These are phyloP conservation scores for Teleogryllus occipitalis DNA, from an alignment of 1,140 invertebrate genomes.

Conservation along the genomic window DNA sequence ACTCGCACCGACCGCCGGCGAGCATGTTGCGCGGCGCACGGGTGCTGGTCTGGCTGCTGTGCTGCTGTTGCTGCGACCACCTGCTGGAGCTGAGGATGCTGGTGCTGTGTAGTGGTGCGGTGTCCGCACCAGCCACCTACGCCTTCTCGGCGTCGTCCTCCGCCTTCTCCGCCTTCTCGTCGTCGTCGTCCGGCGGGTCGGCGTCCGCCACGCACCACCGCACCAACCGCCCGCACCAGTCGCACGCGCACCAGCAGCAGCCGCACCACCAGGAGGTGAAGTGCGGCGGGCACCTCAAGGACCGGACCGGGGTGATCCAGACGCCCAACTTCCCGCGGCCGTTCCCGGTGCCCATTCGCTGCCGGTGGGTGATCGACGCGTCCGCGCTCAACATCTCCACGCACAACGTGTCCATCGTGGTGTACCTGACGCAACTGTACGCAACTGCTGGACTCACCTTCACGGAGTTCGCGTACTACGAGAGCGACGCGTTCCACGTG, in stretches of 20 bases:
- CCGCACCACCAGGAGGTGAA: not conserved
- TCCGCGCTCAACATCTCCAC: constrained; percentile 45
- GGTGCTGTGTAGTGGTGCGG: not conserved
- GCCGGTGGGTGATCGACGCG: constrained; percentile 79
- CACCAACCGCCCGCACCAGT: no score
- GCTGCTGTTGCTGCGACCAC: not conserved
- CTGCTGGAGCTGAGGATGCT: not conserved
- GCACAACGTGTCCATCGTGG: constrained; percentile 55
- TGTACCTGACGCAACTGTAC: constrained; percentile 83
- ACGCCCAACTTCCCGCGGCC: constrained; percentile 74
- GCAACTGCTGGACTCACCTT: constrained; percentile 70
- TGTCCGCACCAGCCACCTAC: no score
- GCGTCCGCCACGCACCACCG: no score
- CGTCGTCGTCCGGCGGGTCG: no score
- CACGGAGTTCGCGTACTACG: constrained; percentile 74
- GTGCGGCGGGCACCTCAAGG: constrained; percentile 55
- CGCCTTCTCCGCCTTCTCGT: no score
- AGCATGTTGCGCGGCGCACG: not conserved
- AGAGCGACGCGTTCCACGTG: constrained; percentile 50
- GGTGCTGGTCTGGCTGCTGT: not conserved
- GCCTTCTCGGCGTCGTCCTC: not conserved
- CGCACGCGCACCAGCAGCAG: not conserved
- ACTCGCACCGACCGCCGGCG: no score
- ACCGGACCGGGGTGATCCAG: constrained; percentile 56
- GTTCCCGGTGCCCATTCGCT: constrained; percentile 71